Base-by-base conservation (phyloP, 2,888 invertebrate genomes). In the Salticus scenicus region DNA sequence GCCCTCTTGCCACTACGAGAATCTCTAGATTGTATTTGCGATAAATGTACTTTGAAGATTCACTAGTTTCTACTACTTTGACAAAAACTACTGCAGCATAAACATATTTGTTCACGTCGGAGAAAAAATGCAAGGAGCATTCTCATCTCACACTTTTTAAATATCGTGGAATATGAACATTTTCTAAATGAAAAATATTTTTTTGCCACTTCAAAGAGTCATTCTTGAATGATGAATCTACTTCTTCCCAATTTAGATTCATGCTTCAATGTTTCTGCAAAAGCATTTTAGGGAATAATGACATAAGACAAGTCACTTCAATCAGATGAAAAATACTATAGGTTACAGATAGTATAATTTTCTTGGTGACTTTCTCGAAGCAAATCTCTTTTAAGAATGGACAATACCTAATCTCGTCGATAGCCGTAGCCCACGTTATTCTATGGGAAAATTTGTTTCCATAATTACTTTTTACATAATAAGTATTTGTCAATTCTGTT, bases 221-320 rank as follows among this genome's bases (percentile, higher is more conserved):
- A 17, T 1, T n/a, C 51, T 51, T 51, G n/a, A 20, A 0, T 51
- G 0, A 7, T 17, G 24, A 51, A 51, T 51, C 4, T 17, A 51
- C 51, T 51, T 51, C 51, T 17, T 51, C 51, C 51, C 51, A 51
- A 51, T 51, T 51, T n/a, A 51, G n/a, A 17, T n/a, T 51, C 51
- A 17, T 51, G 17, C n/a, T n/a, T 7, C 4, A 51, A 51, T 7
- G 12, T 51, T 51, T 20, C n/a, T 1, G 51, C 8, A 51, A 20
- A 17, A 51, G 8, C n/a, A 4, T 10, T 20, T 20, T n/a, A n/a
- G n/a, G n/a, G n/a, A n/a, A n/a, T n/a, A n/a, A n/a, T n/a, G n/a
- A n/a, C n/a, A n/a, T n/a, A 17, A 4, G 51, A n/a, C 51, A 51
- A 51, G 1, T 1, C 4, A 2, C 51, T 17, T n/a, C n/a, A 20